Conservation (phyloP, 2,888 invertebrate species). For the Belgica antarctica region DNA sequence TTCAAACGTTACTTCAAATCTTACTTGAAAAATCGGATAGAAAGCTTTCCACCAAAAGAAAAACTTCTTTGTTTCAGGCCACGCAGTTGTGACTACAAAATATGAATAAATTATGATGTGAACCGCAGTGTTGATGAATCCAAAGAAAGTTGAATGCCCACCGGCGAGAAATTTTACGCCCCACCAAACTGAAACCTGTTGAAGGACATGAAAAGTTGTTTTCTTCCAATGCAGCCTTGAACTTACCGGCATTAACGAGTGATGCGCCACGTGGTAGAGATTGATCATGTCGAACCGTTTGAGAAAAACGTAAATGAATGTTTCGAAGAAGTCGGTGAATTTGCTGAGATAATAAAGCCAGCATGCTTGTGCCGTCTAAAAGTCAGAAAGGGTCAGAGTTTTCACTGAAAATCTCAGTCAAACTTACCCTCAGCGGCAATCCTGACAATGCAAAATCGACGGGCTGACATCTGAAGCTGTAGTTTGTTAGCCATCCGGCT, state of each 20-base stretch:
- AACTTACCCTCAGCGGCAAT: constrained; percentile 18
- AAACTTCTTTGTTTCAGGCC: constrained; percentile 6
- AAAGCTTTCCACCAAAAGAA: constrained; percentile 38
- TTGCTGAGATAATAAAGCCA: constrained; percentile 39
- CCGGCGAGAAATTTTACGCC: constrained; percentile 80
- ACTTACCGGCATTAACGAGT: constrained; percentile 36
- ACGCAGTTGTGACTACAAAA: constrained; percentile 59
- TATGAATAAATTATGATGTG: constrained; percentile 95
- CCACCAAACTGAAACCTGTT: constrained; percentile 78
- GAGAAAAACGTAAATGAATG: constrained; percentile 22
- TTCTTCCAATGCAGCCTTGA: background rate
- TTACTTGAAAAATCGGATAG: constrained; percentile 35
- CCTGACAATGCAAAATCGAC: constrained; percentile 63
- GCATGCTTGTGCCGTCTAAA: constrained; percentile 33
- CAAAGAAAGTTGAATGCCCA: constrained; percentile 91
- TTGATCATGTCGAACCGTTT: constrained; percentile 40
- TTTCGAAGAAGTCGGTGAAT: constrained; percentile 40
- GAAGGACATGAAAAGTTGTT: background rate
- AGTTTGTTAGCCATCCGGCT: constrained; percentile 65
- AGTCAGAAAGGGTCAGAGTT: background rate
- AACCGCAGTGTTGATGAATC: constrained; percentile 89
- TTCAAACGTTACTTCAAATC: background rate
- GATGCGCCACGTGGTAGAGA: constrained; percentile 34
- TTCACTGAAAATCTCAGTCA: too few relatives aligned
- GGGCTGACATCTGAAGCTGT: constrained; percentile 68